Conservation (phyloP, 2,888 invertebrate species). For the Troilus luridus region DNA sequence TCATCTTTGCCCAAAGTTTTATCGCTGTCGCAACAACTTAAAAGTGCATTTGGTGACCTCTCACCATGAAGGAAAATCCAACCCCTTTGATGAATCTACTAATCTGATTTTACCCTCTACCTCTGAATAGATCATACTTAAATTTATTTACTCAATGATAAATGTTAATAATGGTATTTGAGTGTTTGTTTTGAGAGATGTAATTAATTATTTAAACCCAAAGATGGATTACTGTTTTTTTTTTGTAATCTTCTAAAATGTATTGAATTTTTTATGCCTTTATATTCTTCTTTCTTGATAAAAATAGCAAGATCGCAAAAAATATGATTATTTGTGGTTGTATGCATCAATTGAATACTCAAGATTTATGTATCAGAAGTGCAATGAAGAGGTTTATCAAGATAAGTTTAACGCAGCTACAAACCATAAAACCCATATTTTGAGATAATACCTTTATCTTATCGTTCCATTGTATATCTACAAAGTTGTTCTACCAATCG, state of each 20-base stretch:
- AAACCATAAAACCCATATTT: neutral
- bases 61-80: conserved; percentile 8
- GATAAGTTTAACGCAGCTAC: neutral
- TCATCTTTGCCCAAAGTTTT: conserved; percentile 56
- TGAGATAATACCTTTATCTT: neutral
- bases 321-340: neutral
- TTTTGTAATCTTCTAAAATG: neutral
- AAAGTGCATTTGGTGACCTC: conserved; percentile 45
- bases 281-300: neutral
- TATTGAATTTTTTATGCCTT: neutral
- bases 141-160: neutral
- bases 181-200: neutral
- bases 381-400: neutral
- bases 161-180: neutral
- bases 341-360: neutral
- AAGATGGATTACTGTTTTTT: neutral
- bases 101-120: neutral
- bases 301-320: neutral
- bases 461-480: neutral
- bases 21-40: conserved; percentile 52
- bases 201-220: neutral
- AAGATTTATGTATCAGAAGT: neutral
- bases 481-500: neutral
- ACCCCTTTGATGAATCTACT: neutral
- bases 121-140: conserved; percentile 7